Conservation (phyloP, 2,797 vertebrate genomes). For the Furcifer pardalis region DNA sequence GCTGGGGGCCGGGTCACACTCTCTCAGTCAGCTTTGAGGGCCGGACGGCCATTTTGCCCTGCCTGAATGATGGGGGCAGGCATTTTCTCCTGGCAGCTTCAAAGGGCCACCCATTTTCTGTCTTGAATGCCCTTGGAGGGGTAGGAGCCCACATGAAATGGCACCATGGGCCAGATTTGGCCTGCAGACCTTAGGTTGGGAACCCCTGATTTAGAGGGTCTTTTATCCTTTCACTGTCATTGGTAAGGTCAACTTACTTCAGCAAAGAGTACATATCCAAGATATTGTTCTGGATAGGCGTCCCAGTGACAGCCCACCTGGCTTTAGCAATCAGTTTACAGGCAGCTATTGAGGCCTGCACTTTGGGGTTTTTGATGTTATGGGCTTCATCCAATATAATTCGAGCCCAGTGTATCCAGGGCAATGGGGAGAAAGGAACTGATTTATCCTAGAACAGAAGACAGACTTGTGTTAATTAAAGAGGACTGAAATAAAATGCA, state of each 20-base stretch:
- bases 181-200: no score
- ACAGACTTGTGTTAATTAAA: background rate
- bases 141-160: no score
- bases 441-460: slow-evolving; percentile 63
- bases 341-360: slow-evolving; percentile 90
- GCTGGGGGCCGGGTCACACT: no score
- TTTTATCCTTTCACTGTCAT: rapidly evolving
- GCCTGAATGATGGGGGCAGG: no score
- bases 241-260: slow-evolving; percentile 78
- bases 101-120: no score
- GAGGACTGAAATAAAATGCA: background rate
- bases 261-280: slow-evolving; percentile 96
- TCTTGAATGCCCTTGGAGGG: no score
- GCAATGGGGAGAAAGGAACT: slow-evolving; percentile 78
- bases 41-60: no score
- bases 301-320: slow-evolving; percentile 96
- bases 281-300: slow-evolving; percentile 97
- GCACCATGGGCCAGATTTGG: no score
- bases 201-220: no score
- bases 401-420: slow-evolving; percentile 87
- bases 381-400: slow-evolving; percentile 94
- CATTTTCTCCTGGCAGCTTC: no score
- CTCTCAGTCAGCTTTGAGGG: no score
- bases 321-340: slow-evolving; percentile 86
- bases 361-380: slow-evolving; percentile 92